Conservation (phyloP, 2,888 invertebrate genomes). For the Thereva nobilitata region DNA sequence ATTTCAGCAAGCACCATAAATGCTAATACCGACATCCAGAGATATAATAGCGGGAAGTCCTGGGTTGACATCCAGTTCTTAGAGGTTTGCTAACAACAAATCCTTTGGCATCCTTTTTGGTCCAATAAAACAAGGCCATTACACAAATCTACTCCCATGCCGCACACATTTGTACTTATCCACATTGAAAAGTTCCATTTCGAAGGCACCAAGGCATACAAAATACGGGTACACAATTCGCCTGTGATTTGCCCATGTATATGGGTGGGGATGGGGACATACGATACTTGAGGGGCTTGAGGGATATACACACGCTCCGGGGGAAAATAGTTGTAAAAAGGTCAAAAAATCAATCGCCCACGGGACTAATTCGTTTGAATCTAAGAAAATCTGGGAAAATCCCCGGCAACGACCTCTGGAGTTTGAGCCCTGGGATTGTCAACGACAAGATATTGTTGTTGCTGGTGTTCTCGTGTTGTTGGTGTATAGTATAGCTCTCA, state of each 20-base stretch:
- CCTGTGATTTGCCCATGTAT: conserved; percentile 28
- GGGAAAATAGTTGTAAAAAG: conserved; percentile 48
- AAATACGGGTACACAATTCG: conserved; percentile 20
- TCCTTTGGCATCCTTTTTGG: conserved; percentile 41
- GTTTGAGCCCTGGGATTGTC: conserved; percentile 59
- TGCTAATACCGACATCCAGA: conserved; percentile 32
- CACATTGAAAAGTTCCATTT: conserved; percentile 6
- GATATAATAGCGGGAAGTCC: conserved; percentile 36
- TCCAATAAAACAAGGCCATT: conserved; percentile 43
- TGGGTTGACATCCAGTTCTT: conserved; percentile 41
- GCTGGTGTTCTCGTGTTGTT: conserved; percentile 36
- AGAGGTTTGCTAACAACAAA: conserved; percentile 43
- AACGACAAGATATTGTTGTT: conserved; percentile 49
- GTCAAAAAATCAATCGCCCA: conserved; percentile 59
- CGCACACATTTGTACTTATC: conserved; percentile 22
- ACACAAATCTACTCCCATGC: conserved; percentile 42
- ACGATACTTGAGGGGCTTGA: conserved; percentile 8
- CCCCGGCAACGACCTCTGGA: conserved; percentile 59
- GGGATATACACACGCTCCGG: conserved; percentile 24
- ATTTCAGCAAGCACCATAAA: conserved; percentile 36
- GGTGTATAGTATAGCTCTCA: conserved; percentile 41
- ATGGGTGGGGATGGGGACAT: conserved; percentile 13
- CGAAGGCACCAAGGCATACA: conserved; percentile 5
- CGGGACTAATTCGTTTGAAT: conserved; percentile 59
- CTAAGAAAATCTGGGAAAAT: conserved; percentile 59